Percentiles rank a stretch among this genome's conserved stretches.
Conservation (phyloP, 1,140 invertebrate species). For the Zaprionus ghesquierei region DNA sequence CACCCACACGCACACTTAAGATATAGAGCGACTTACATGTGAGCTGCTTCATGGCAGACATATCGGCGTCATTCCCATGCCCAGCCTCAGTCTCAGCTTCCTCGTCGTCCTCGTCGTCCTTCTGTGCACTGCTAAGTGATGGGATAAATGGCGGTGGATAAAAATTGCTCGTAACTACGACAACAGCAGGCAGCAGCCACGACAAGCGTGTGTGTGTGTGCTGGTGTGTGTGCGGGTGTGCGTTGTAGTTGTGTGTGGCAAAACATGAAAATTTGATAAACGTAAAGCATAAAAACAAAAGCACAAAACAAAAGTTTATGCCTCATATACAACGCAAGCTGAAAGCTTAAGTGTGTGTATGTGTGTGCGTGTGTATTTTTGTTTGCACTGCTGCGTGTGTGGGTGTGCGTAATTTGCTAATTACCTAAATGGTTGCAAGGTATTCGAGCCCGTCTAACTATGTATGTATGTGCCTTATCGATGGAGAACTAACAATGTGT, state of each 20-base stretch:
- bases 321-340: slow-evolving; percentile 27
- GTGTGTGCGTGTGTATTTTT: slow-evolving; percentile 35
- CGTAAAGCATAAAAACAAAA: slow-evolving; percentile 54
- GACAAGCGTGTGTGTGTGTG: neutral
- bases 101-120: slow-evolving; percentile 26
- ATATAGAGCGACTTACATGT: slow-evolving; percentile 3
- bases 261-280: slow-evolving; percentile 80
- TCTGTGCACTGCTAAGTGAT: slow-evolving; percentile 68
- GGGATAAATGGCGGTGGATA: slow-evolving; percentile 77
- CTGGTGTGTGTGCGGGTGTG: neutral
- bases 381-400: slow-evolving; percentile 26
- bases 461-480: slow-evolving; percentile 8
- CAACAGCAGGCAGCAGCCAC: slow-evolving; percentile 23
- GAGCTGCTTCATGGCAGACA: slow-evolving; percentile 24
- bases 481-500: slow-evolving; percentile 34
- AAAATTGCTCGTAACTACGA: slow-evolving; percentile 75
- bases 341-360: neutral
- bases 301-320: slow-evolving; percentile 57
- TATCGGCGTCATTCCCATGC: slow-evolving; percentile 41
- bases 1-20: slow-evolving; percentile 9
- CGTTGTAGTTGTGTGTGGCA: slow-evolving; percentile 23
- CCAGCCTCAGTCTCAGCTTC: slow-evolving; percentile 34
- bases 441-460: slow-evolving; percentile 17
- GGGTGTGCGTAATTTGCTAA: slow-evolving; percentile 70
- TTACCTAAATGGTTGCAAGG: slow-evolving; percentile 67